These are phyloP conservation scores for Heliconius hewitsoni DNA, from an alignment of 1,140 invertebrate species.

Conservation along the genomic window DNA sequence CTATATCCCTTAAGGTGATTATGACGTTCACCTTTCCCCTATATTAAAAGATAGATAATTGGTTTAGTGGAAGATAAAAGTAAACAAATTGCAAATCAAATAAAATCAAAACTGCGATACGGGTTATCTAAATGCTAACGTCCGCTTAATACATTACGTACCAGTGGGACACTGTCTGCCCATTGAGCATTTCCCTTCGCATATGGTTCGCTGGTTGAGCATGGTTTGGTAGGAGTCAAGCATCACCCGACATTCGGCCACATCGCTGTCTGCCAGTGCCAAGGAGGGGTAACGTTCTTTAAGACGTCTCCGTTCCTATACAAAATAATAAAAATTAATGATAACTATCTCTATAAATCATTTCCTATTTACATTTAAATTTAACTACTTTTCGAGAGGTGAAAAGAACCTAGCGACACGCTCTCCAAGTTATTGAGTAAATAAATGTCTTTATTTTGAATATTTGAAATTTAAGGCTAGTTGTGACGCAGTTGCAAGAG, in stretches of 20 bases:
- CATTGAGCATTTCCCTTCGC: slow-evolving; percentile 91
- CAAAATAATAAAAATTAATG: not conserved
- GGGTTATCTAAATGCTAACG: slow-evolving; percentile 15
- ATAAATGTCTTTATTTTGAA: too few relatives aligned
- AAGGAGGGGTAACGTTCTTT: slow-evolving; percentile 91
- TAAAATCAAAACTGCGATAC: slow-evolving; percentile 14
- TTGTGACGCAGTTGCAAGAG: too few relatives aligned
- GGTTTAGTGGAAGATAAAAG: not conserved
- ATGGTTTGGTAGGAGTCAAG: slow-evolving; percentile 91
- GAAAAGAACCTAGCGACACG: too few relatives aligned
- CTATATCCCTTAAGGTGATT: too few relatives aligned
- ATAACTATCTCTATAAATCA: not conserved
- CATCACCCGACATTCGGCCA: slow-evolving; percentile 88
- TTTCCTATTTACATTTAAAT: too few relatives aligned
- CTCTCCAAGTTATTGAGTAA: too few relatives aligned
- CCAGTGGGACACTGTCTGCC: slow-evolving; percentile 92
- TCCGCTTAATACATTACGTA: slow-evolving; percentile 43
- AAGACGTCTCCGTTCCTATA: slow-evolving; percentile 89
- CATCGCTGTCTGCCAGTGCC: slow-evolving; percentile 87
- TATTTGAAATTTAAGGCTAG: too few relatives aligned
- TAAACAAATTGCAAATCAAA: slow-evolving; percentile 22
- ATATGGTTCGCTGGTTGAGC: slow-evolving; percentile 88
- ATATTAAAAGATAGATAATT: not conserved
- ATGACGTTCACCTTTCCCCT: too few relatives aligned
- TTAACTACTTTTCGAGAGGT: too few relatives aligned